Conservation (phyloP, 1,140 invertebrate genomes). For the Drosophila rhopaloa region DNA sequence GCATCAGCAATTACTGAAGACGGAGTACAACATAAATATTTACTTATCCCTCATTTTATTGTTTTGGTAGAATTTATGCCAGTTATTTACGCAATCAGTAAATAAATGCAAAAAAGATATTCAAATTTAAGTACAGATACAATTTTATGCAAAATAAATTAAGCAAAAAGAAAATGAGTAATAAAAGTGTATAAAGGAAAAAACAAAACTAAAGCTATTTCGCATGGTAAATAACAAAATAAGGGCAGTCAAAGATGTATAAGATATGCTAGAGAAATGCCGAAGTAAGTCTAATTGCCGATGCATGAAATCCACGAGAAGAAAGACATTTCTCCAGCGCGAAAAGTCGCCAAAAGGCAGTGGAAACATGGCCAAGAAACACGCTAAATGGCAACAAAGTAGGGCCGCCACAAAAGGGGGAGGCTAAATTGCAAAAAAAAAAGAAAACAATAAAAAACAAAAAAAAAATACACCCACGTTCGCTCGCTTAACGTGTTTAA, state of each 20-base stretch:
- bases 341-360: slow-evolving; percentile 1
- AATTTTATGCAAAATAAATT: too few species aligned
- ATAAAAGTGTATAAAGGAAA: background rate
- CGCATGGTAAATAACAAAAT: background rate
- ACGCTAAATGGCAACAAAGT: slow-evolving; percentile 36
- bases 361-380: slow-evolving; percentile 14
- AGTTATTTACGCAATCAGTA: too few species aligned
- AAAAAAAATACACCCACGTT: slow-evolving; percentile 57
- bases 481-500: slow-evolving; percentile 64
- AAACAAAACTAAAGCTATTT: background rate
- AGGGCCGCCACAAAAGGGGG: slow-evolving; percentile 1
- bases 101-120: too few species aligned
- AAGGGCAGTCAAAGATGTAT: background rate
- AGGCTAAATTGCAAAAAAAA: slow-evolving; percentile 1
- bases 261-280: background rate
- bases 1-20: too few species aligned
- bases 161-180: background rate
- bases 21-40: too few species aligned
- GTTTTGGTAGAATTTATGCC: too few species aligned
- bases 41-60: too few species aligned
- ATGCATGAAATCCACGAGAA: slow-evolving; percentile 7
- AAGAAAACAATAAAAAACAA: background rate
- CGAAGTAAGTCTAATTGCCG: slow-evolving; percentile 13
- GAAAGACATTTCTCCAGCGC: slow-evolving; percentile 1
- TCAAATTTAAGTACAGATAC: too few species aligned